Evolutionary conservation across 2,888 invertebrate species (phyloP), one percentile per base, ranked within the genome.

Genomic region (Agrotis exclamationis): DNA sequence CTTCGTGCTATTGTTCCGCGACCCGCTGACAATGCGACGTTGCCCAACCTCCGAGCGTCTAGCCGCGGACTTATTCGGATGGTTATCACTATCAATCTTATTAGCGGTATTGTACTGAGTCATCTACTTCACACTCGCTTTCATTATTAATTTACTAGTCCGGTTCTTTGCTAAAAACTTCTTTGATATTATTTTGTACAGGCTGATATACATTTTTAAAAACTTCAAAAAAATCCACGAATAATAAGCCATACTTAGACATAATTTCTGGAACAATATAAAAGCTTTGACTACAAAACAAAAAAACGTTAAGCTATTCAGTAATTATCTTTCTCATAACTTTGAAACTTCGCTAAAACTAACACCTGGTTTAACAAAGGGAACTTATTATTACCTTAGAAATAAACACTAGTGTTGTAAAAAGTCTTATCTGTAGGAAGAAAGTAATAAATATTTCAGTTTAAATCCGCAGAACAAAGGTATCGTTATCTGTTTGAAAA

Each of bases 31-130:
- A 50, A n/a, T 59, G 66, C n/a, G 70, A 63, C 83, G 63, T 53
- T 20, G 57, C 67, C 45, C 18, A 4, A 58, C 63, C 58, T 39
- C 72, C 44, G 63, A 58, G 56, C 63, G 56, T 59, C 74, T 54
- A 59, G 65, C 45, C 66, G 64, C 77, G 64, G 65, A 80, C 74
- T 85, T 82, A 80, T 82, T 85, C 62, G 65, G 80, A 76, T 75
- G 70, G 70, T 76, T 83, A 86, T 85, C 85, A 82, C 75, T 80
- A 85, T 86, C 82, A 86, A 86, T 85, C 78, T 84, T 82, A 83
- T 86, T 83, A 86, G 74, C 74, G 22, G 57, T 60, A 63, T 80
- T 75, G 69, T 79, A 64, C 67, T 57, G 76, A 66, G 39, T 82
- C 78, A 77, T 77, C 60, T 67, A 53, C 63, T 66, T 72, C 68